Base-by-base conservation (phyloP, 1,140 invertebrate genomes). In the Phenacoccus solenopsis region DNA sequence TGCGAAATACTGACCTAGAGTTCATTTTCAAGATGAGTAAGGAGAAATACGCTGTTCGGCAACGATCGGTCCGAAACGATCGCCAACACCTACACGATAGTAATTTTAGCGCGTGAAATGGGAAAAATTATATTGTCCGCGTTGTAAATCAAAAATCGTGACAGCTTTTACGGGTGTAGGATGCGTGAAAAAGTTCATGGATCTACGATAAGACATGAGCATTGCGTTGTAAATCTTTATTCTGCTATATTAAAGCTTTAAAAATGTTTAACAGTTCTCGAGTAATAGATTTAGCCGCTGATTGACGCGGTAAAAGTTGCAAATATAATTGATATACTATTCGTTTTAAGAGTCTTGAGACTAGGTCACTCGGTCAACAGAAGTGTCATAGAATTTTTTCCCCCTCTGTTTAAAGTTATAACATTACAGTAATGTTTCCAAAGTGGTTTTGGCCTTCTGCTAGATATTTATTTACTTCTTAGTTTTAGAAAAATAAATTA, bases 201-300 rank as follows among this genome's bases (percentile, higher is more conserved):
- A 49, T 49, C 38, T 49, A 16, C 13, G 38, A 49, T 49, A 49
- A 49, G 38, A 49, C 38, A 49, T 49, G 38, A 49, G 38, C 38
- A 49, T 49, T n/a, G 38, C 38, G 38, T 49, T 49, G 38, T 49
- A 49, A 49, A 49, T 49, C 38, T 49, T 49, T 49, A 49, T n/a
- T 49, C 38, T 10, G 30, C 30, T 16, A 49, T 10, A 4, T 49
- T 49, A 49, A 9, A n/a, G 5, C 38, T 49, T 49, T 16, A 49
- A 49, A 49, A 49, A 49, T 9, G n/a, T n/a, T 49, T 9, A 10
- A 16, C 38, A n/a, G 13, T 49, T 49, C 20, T 16, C 38, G 4
- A 10, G 38, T 49, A 49, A 49, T 49, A 49, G 38, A 49, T 49
- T 49, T 49, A 32, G 5, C 30, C 13, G 20, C 12, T 49, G 38